Evolutionary conservation across 2,888 invertebrate species (phyloP), one percentile per base, ranked within the genome.

Genomic region (Leucophenga maculata): DNA sequence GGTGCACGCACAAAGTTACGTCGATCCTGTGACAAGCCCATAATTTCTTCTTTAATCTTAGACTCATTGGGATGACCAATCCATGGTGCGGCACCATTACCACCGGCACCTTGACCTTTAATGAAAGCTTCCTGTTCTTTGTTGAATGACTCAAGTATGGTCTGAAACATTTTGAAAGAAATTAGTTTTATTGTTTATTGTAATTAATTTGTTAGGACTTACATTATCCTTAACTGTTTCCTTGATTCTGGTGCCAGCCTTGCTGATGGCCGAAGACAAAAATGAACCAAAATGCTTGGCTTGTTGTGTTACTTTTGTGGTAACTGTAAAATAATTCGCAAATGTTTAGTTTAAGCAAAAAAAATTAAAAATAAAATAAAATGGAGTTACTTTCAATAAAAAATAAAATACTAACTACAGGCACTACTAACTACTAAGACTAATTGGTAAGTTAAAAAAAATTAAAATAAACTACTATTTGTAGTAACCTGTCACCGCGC

Each of bases 1-100:
- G 99, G 99, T 85, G 97, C 97, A 84, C 99, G 94, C 72, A 99
- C 94, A 89, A 99, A 99, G 91, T 98, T 99, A 88, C 98, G 93
- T 86, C 96, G 95, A 90, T 99, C 99, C 95, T 97, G 94, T 71
- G 98, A 97, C 68, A 99, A 91, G 65, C 97, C 95, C 78, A 99
- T 91, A 87, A 98, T 98, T 90, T 99, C 98, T 86, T 97, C 95
- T 89, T 97, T 98, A 76, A 99, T 93, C 67, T 94, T 93, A 59
- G 95, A 94, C 88, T 99, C 98, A 88, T 99, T 98, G 77, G 95
- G 93, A 74, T 97, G 96, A 4, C 98, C 99, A 69, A 95, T 91
- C 99, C 99, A 99, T 11, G 99, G 98, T 14, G 88, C 87, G 44
- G 96, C 93, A 6, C 95, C 92, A 62, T 94, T 93, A 46, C 94